These are phyloP conservation scores for Caenorhabditis sp. DNA, from an alignment of 2,888 invertebrate genomes.

Conservation along the genomic window DNA sequence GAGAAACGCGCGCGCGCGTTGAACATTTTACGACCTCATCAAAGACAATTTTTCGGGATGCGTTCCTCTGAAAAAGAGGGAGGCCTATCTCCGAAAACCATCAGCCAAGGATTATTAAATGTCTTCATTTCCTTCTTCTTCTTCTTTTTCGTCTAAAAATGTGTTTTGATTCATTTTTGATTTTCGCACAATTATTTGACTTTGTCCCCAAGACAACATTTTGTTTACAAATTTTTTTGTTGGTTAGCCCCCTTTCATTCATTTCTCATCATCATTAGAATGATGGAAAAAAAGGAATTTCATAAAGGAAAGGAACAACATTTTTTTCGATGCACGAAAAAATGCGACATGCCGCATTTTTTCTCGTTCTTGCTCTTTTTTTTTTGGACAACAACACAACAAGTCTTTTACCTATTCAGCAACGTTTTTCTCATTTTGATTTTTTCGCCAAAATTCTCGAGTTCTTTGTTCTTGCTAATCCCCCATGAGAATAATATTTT, in stretches of 20 bases:
- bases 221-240: neutral
- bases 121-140: neutral
- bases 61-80: neutral
- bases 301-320: neutral
- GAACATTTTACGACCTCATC: neutral
- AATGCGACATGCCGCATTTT: neutral
- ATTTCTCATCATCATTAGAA: neutral
- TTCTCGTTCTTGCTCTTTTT: slow-evolving; percentile 7
- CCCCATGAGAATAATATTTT: too few species aligned
- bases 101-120: neutral
- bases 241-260: neutral
- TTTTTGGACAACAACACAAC: slow-evolving; percentile 1
- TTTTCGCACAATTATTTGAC: neutral
- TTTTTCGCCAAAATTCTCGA: too few species aligned
- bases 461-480: too few species aligned
- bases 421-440: neutral
- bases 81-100: neutral
- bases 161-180: neutral
- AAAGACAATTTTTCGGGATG: neutral
- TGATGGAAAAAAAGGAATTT: neutral
- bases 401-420: neutral
- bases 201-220: neutral
- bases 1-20: neutral
- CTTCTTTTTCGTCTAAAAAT: neutral
- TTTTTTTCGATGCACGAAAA: neutral